Conservation (phyloP, 1,140 invertebrate species). For the Hypothenemus hampei region DNA sequence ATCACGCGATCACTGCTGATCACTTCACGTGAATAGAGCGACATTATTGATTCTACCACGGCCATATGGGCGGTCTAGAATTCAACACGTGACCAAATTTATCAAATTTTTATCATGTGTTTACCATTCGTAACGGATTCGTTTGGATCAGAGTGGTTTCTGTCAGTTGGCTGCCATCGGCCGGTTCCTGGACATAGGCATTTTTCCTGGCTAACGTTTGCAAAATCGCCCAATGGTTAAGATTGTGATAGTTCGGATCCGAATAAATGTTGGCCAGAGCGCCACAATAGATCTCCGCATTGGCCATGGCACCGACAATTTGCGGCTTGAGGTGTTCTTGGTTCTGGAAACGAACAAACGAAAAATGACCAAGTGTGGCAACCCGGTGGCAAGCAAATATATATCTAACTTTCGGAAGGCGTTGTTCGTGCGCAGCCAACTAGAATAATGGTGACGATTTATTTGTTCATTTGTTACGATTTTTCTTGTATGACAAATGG, state of each 20-base stretch:
- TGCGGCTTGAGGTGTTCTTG: constrained; percentile 91
- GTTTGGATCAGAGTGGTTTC: constrained; percentile 95
- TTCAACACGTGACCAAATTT: too few relatives aligned
- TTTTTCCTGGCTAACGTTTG: constrained; percentile 90
- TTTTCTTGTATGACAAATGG: too few relatives aligned
- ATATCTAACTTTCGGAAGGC: too few relatives aligned
- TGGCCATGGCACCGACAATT: constrained; percentile 85
- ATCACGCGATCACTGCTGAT: constrained; percentile 83
- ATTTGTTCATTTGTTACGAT: too few relatives aligned
- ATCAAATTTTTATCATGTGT: constrained; percentile 30
- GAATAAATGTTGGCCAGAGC: constrained; percentile 94
- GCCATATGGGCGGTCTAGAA: constrained; percentile 89
- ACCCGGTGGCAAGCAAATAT: too few relatives aligned
- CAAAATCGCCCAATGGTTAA: constrained; percentile 90
- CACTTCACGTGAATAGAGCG: constrained; percentile 89
- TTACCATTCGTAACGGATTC: constrained; percentile 90
- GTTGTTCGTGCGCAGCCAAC: too few relatives aligned
- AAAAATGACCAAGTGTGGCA: too few relatives aligned
- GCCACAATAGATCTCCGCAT: constrained; percentile 93
- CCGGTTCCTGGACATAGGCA: constrained; percentile 77
- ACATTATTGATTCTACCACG: constrained; percentile 96
- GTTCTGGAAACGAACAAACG: constrained; percentile 65
- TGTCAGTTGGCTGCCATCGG: constrained; percentile 77
- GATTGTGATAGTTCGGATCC: constrained; percentile 91
- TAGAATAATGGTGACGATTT: too few relatives aligned